Percentiles rank a stretch among this genome's conserved stretches.
Evolutionary conservation across 64 coral and sea anemone species (phyloP).

Genomic region (Dendronephthya gigantea): DNA sequence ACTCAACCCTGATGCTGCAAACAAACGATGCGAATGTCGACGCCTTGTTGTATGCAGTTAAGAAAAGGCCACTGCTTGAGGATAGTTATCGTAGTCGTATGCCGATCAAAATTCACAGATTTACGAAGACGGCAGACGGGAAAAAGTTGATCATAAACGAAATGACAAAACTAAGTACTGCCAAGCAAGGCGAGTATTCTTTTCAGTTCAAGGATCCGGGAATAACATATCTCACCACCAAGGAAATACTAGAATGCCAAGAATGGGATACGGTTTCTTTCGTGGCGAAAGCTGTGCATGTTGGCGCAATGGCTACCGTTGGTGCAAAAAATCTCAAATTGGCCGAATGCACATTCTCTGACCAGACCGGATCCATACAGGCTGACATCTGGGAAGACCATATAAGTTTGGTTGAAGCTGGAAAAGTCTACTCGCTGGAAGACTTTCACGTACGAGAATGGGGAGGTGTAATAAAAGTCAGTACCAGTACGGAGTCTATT

Average conservation of each 20-base stretch:
- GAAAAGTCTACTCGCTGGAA: slow-evolving; percentile 33
- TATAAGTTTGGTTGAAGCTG: slow-evolving; percentile 26
- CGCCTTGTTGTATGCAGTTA: slow-evolving; percentile 18
- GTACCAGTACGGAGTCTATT: neutral
- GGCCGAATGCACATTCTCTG: slow-evolving; percentile 31
- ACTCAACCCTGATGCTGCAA: slow-evolving; percentile 21
- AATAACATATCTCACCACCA: neutral
- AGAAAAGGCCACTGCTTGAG: slow-evolving; percentile 37
- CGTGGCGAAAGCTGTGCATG: neutral
- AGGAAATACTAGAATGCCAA: neutral
- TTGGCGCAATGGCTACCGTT: neutral
- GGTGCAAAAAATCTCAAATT: slow-evolving; percentile 13
- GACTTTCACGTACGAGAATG: slow-evolving; percentile 40
- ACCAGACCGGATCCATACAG: slow-evolving; percentile 28
- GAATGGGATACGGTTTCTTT: slow-evolving; percentile 5
- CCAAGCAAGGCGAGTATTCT: slow-evolving; percentile 22
- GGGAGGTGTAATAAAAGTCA: slow-evolving; percentile 37
- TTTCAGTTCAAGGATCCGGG: slow-evolving; percentile 32
- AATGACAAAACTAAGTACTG: slow-evolving; percentile 26
- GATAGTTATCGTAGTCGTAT: slow-evolving; percentile 23
- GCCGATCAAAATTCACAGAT: slow-evolving; percentile 18
- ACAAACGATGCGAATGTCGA: slow-evolving; percentile 23
- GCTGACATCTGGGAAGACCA: slow-evolving; percentile 43
- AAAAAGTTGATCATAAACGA: slow-evolving; percentile 43
- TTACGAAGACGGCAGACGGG: slow-evolving; percentile 19